phyloP scores from a whole-genome alignment of 2,888 invertebrate genomes.

The Cerastis rubricosa region DNA sequence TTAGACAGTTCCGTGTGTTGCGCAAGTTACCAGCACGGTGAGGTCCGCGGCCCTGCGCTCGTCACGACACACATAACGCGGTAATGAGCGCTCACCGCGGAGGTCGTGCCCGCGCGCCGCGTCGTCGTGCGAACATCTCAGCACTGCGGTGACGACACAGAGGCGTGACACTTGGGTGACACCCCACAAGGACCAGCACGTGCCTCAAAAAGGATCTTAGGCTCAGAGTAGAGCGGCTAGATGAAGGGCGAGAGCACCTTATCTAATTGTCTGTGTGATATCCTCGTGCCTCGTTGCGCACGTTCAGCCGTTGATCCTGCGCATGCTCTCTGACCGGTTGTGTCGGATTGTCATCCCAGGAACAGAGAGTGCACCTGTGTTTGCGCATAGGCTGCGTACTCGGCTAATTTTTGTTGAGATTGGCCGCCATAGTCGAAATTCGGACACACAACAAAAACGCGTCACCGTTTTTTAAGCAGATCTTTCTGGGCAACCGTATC shows the following conservation, averaged over 20 bases:
- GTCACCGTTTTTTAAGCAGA: neutral
- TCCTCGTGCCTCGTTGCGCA: neutral
- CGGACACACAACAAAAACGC: too few relatives aligned
- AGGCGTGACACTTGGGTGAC: slow-evolving; percentile 16
- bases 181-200: slow-evolving; percentile 8
- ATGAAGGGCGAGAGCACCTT: neutral
- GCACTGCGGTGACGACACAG: slow-evolving; percentile 18
- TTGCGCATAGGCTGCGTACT: too few relatives aligned
- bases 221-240: neutral
- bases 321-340: neutral
- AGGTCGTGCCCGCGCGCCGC: slow-evolving; percentile 32
- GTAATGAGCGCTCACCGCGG: slow-evolving; percentile 4
- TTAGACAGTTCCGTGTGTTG: slow-evolving; percentile 47
- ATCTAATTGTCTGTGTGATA: neutral
- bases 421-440: too few relatives aligned
- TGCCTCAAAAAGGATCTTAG: neutral
- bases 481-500: neutral
- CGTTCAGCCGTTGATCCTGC: neutral
- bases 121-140: slow-evolving; percentile 17
- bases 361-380: too few relatives aligned
- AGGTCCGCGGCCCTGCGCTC: slow-evolving; percentile 30
- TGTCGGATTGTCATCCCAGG: too few relatives aligned
- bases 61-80: slow-evolving; percentile 18
- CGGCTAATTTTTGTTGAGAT: too few relatives aligned
- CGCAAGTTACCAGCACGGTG: slow-evolving; percentile 11